Conservation (phyloP, 2,888 invertebrate species). For the Leptothorax acervorum region DNA sequence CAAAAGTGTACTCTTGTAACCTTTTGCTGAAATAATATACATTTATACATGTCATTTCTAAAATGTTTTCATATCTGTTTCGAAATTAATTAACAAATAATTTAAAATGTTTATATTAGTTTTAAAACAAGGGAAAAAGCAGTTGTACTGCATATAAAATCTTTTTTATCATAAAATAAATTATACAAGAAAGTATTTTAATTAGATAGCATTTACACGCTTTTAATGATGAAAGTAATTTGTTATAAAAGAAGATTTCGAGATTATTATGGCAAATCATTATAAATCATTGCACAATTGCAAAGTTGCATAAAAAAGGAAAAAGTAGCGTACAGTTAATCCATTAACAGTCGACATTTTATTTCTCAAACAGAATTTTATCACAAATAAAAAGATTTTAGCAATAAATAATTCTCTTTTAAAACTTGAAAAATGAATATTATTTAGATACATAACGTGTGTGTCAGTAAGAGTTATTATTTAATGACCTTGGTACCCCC, state of each 20-base stretch:
- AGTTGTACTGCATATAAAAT: neutral
- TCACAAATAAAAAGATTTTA: neutral
- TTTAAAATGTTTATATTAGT: neutral
- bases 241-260: neutral
- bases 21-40: neutral
- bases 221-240: neutral
- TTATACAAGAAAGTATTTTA: neutral
- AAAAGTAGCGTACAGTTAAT: neutral
- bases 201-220: neutral
- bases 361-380: neutral
- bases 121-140: neutral
- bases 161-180: neutral
- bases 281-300: neutral
- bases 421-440: neutral
- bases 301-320: neutral
- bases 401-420: neutral
- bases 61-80: neutral
- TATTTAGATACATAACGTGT: neutral
- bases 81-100: conserved; percentile 13
- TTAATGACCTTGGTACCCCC: neutral
- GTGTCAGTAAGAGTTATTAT: neutral
- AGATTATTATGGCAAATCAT: neutral
- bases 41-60: neutral
- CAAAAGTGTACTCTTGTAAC: neutral
- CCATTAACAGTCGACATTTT: neutral